These are phyloP conservation scores for Macrocentrus cingulum DNA, from an alignment of 1,140 invertebrate species.

Conservation along the genomic window DNA sequence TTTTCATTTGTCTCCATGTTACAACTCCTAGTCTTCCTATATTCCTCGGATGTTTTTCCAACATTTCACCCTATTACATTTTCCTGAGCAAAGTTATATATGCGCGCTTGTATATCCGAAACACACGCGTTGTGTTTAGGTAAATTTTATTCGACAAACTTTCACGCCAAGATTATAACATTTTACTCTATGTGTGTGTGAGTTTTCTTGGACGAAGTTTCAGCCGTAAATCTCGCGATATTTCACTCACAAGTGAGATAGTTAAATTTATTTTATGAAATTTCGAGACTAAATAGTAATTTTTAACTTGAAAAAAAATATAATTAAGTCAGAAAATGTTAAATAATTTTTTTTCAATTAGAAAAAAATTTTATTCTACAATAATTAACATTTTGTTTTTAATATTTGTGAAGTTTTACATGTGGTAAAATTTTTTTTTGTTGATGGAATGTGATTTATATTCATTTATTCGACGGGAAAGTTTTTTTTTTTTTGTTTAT, in stretches of 20 bases:
- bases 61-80: slow-evolving; percentile 3
- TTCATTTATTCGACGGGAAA: no score
- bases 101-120: neutral
- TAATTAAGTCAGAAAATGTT: no score
- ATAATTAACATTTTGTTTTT: no score
- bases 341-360: no score
- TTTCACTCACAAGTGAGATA: neutral
- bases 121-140: neutral
- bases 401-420: no score
- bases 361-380: no score
- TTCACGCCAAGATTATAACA: neutral
- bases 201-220: neutral
- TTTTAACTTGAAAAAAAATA: no score
- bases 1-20: neutral
- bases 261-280: neutral
- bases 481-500: no score
- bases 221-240: neutral
- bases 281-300: no score
- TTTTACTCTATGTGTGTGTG: neutral
- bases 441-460: no score
- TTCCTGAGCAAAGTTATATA: no score
- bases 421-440: no score
- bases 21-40: neutral
- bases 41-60: neutral
- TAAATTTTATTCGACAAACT: slow-evolving; percentile 1